Evolutionary conservation across 2,797 vertebrate genomes (phyloP).

Genomic region (Schizopygopsis malacanthus): DNA sequence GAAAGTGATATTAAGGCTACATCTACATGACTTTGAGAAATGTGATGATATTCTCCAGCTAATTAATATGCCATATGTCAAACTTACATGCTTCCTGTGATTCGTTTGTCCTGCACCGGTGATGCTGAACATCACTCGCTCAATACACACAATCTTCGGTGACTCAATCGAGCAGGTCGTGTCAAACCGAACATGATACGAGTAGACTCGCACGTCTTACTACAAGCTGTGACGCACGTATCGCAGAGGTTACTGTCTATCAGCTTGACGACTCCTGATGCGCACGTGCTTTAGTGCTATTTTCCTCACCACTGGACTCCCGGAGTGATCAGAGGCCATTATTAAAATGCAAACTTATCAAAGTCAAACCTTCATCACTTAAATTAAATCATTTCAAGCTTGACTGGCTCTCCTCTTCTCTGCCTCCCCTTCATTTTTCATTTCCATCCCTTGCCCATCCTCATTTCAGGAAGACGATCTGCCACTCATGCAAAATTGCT

Average conservation of each 20-base stretch:
- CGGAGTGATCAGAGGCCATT: slow-evolving; percentile 63
- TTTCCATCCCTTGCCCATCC: slow-evolving; percentile 71
- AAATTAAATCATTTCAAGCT: slow-evolving; percentile 86
- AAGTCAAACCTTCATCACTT: slow-evolving; percentile 78
- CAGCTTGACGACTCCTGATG: slow-evolving; percentile 36
- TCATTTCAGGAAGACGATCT: slow-evolving; percentile 66
- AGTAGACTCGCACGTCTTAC: slow-evolving; percentile 4
- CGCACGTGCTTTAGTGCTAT: slow-evolving; percentile 2
- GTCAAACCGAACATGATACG: slow-evolving; percentile 29
- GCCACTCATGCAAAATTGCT: slow-evolving; percentile 70
- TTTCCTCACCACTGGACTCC: slow-evolving; percentile 61
- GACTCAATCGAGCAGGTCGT: slow-evolving; percentile 13
- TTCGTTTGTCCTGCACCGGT: background rate
- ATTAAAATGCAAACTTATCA: slow-evolving; percentile 81
- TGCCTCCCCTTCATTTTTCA: slow-evolving; percentile 71
- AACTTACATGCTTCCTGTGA: background rate
- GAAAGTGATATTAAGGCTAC: background rate
- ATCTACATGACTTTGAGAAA: background rate
- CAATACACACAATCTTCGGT: background rate
- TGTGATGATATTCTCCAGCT: background rate
- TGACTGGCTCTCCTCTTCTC: slow-evolving; percentile 69
- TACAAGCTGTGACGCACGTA: slow-evolving; percentile 15
- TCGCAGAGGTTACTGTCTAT: slow-evolving; percentile 38
- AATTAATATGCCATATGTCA: slow-evolving; percentile 1
- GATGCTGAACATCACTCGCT: background rate